phyloP scores from a whole-genome alignment of 1,140 invertebrate genomes.

The Drepana arcuata region DNA sequence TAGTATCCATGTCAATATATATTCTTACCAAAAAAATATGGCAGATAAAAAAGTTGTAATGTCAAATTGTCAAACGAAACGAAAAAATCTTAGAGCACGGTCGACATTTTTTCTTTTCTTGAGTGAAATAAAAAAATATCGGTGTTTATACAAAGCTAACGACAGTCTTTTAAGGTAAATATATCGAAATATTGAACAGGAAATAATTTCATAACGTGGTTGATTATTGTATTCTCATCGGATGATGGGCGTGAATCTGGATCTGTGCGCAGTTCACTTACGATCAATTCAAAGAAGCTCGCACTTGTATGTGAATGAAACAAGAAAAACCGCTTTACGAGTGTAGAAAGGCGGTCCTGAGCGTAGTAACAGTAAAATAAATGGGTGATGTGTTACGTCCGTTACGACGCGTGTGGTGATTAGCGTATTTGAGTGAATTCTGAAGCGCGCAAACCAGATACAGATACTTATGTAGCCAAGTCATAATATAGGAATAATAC shows the following conservation, averaged over 20 bases:
- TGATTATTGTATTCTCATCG: background rate
- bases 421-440: constrained; percentile 5
- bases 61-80: too few species aligned
- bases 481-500: too few species aligned
- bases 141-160: too few species aligned
- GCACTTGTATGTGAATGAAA: constrained; percentile 16
- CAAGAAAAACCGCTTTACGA: constrained; percentile 35
- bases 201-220: too few species aligned
- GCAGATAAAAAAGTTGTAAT: too few species aligned
- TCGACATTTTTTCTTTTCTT: too few species aligned
- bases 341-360: constrained; percentile 11
- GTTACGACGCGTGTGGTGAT: constrained; percentile 34
- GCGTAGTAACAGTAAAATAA: constrained; percentile 37
- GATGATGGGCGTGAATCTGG: background rate
- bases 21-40: too few species aligned
- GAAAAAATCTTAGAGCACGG: too few species aligned
- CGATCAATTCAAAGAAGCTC: constrained; percentile 12
- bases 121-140: too few species aligned
- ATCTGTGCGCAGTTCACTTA: constrained; percentile 6
- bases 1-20: too few species aligned
- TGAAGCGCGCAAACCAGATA: background rate
- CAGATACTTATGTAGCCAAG: too few species aligned
- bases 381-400: constrained; percentile 44
- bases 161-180: constrained; percentile 9
- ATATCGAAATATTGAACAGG: too few species aligned